A percentile compares a stretch with the other conserved stretches of the same genome.
These are phyloP conservation scores for Malacoraja senta DNA, from an alignment of 2,797 vertebrate species.

Conservation along the genomic window DNA sequence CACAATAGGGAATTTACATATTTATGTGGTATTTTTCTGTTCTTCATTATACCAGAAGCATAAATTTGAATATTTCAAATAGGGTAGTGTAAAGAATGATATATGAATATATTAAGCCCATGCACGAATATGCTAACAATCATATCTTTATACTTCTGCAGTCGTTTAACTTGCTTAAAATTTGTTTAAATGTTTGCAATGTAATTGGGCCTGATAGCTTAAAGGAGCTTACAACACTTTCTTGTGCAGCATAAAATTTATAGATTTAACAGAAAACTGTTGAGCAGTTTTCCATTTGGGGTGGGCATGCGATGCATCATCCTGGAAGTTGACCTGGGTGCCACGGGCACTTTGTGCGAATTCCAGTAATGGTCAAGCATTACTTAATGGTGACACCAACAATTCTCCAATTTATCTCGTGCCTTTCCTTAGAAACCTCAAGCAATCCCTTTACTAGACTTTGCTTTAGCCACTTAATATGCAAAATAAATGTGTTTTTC, in stretches of 20 bases:
- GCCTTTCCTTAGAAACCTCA: not conserved
- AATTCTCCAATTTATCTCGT: not conserved
- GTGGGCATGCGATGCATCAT: not conserved
- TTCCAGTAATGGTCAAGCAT: not conserved
- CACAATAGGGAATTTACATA: not conserved
- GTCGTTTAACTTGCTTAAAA: not conserved
- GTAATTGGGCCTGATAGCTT: not conserved
- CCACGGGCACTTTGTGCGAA: not conserved
- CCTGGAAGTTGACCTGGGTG: not conserved
- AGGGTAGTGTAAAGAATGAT: not conserved
- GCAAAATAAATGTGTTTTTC: not conserved
- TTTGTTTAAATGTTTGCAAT: not conserved
- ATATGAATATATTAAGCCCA: not conserved
- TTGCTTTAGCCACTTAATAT: not conserved
- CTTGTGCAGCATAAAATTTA: not conserved
- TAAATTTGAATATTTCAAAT: not conserved
- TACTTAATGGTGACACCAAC: not conserved
- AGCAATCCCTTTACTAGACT: not conserved
- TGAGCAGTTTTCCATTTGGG: not conserved
- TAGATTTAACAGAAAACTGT: not conserved
- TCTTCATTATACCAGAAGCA: not conserved
- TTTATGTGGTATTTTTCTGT: not conserved
- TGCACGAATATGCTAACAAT: not conserved
- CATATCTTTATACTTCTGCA: constrained; percentile 5
- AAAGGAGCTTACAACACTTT: not conserved